These are phyloP conservation scores for Lacanobia wlatinum DNA, from an alignment of 2,888 invertebrate genomes.

Conservation along the genomic window DNA sequence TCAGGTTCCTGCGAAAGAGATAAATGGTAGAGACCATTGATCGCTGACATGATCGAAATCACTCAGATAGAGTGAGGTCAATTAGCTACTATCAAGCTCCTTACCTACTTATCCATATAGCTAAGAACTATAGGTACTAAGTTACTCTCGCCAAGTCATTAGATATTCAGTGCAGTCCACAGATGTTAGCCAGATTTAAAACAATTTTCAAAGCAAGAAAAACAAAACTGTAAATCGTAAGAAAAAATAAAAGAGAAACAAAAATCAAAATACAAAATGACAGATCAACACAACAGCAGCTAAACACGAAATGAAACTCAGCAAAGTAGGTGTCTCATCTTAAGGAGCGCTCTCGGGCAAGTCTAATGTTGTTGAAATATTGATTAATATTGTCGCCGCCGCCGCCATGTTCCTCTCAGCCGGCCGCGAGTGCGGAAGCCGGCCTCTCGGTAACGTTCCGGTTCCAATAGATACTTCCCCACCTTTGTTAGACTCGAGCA, in stretches of 20 bases:
- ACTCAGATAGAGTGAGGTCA: no score
- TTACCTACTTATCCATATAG: neutral
- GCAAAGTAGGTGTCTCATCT: constrained; percentile 83
- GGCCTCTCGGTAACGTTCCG: constrained; percentile 80
- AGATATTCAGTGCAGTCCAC: neutral
- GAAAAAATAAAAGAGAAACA: neutral
- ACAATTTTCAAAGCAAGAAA: neutral
- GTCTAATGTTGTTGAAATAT: constrained; percentile 90
- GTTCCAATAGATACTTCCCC: constrained; percentile 79
- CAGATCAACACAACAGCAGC: constrained; percentile 28
- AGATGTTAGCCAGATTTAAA: neutral
- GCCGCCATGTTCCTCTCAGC: constrained; percentile 81
- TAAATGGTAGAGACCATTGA: no score
- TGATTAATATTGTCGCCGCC: constrained; percentile 91
- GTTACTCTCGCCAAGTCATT: neutral
- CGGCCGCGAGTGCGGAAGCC: constrained; percentile 78
- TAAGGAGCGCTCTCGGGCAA: constrained; percentile 78
- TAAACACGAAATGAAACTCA: constrained; percentile 66
- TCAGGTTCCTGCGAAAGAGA: no score
- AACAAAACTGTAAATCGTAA: neutral
- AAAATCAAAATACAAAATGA: constrained; percentile 20
- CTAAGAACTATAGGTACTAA: neutral
- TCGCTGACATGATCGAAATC: no score
- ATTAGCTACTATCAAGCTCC: no score
- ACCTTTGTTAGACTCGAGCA: constrained; percentile 81